phyloP scores from a whole-genome alignment of 2,113 vertebrate species.

The Amphiprion percula region DNA sequence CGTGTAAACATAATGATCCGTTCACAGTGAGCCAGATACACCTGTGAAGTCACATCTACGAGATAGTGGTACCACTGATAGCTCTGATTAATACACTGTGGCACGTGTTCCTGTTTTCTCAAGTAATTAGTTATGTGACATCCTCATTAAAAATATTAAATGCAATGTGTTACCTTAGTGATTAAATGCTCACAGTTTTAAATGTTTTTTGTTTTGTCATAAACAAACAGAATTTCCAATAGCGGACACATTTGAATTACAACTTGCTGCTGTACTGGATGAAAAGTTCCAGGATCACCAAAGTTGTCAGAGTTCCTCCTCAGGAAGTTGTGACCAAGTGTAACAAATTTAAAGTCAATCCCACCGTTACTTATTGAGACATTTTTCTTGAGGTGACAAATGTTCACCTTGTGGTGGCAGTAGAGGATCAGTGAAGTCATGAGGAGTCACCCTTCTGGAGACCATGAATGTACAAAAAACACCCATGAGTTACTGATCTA shows the following conservation, averaged over 20 bases:
- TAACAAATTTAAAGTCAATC: too few relatives aligned
- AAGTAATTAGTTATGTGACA: too few relatives aligned
- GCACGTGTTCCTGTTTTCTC: neutral
- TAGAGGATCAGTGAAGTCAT: slow-evolving; percentile 11
- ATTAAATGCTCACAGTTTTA: too few relatives aligned
- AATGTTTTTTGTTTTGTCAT: too few relatives aligned
- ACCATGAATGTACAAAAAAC: neutral
- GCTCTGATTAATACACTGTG: neutral
- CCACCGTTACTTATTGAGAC: neutral
- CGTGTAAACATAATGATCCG: neutral
- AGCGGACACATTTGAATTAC: too few relatives aligned
- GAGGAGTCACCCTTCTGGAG: neutral
- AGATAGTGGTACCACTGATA: neutral
- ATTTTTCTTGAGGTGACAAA: neutral
- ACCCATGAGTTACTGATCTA: neutral
- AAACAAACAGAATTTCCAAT: too few relatives aligned
- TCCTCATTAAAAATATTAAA: too few relatives aligned
- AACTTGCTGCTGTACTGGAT: too few relatives aligned
- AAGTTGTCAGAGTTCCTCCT: too few relatives aligned
- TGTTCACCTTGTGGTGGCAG: slow-evolving; percentile 17
- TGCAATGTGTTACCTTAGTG: too few relatives aligned
- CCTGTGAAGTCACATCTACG: neutral
- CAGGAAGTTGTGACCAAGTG: too few relatives aligned
- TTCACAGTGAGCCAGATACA: neutral
- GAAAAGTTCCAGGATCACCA: too few relatives aligned